Evolutionary conservation across 92 coral and sea anemone species (phyloP).

Genomic region (Porites rus): DNA sequence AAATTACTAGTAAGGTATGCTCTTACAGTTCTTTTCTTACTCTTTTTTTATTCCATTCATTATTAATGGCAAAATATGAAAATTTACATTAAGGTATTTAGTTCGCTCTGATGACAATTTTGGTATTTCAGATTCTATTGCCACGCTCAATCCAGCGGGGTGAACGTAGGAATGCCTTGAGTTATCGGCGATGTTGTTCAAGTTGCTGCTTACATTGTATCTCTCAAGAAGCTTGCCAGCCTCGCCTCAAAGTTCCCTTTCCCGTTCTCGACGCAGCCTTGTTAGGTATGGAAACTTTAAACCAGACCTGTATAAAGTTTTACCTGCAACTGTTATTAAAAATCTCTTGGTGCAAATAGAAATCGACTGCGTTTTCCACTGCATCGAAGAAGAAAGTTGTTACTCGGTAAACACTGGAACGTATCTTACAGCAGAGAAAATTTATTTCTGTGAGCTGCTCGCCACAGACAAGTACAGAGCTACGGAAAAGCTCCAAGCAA

Average conservation of each 20-base stretch:
- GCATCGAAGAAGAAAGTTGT: not conserved
- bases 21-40: no score
- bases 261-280: not conserved
- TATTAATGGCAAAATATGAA: no score
- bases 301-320: not conserved
- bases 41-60: no score
- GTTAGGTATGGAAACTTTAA: not conserved
- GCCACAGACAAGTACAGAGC: slow-evolving; percentile 13
- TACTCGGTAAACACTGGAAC: not conserved
- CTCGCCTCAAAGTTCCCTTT: not conserved
- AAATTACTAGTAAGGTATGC: no score
- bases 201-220: no score
- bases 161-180: not conserved
- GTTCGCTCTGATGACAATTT: no score
- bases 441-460: not conserved
- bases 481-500: not conserved
- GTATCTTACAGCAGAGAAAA: not conserved
- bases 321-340: not conserved
- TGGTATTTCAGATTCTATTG: no score
- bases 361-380: not conserved
- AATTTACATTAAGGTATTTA: no score
- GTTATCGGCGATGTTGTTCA: not conserved
- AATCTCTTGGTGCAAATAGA: not conserved
- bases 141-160: no score
- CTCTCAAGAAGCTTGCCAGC: not conserved